Evolutionary conservation across 2,797 vertebrate species (phyloP), one percentile per base, ranked within the genome.

Genomic region (Columba guinea): DNA sequence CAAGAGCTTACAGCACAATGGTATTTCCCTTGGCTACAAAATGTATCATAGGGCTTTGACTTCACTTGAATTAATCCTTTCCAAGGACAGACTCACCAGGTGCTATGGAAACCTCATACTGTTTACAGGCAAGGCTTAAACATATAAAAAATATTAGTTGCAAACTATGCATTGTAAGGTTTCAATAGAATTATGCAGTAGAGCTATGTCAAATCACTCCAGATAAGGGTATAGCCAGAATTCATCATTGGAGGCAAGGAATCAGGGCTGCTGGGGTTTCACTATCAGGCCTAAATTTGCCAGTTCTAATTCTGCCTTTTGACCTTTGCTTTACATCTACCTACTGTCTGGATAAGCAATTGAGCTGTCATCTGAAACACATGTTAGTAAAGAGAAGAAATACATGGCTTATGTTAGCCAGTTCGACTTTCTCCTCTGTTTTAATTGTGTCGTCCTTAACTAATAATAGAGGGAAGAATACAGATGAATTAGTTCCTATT

Each of bases 51-150:
- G 17, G 10, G 23, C 23, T 89, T 93, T 23, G 6, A 37, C 59
- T 64, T 85, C 8, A 46, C 8, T 73, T 64, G 13, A 83, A 68
- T 28, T 35, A 49, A 17, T 13, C 2, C 26, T 76, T 84, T 79
- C 16, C 11, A 37, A 67, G 26, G 28, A 68, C 0, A 0, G 26
- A 11, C 9, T 91, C 3, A 1, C 46, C 28, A 78, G 51, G 19
- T 87, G 17, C 34, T 71, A 48, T 37, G 28, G 32, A 70, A 89
- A 70, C 13, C 6, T 80, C 11, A 34, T 41, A 14, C 23, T 37
- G 7, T 73, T 90, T 87, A 37, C 26, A 60, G 19, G 11, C 34
- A 77, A 80, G 11, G 13, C 6, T 80, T 93, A 63, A 56, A 41
- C 3, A 28, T 65, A 35, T 3, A 11, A 35, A 86, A 95, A 91